Percentiles rank a stretch among this genome's conserved stretches.
phyloP scores from a whole-genome alignment of 2,113 vertebrate genomes.

The Otolemur garnettii region DNA sequence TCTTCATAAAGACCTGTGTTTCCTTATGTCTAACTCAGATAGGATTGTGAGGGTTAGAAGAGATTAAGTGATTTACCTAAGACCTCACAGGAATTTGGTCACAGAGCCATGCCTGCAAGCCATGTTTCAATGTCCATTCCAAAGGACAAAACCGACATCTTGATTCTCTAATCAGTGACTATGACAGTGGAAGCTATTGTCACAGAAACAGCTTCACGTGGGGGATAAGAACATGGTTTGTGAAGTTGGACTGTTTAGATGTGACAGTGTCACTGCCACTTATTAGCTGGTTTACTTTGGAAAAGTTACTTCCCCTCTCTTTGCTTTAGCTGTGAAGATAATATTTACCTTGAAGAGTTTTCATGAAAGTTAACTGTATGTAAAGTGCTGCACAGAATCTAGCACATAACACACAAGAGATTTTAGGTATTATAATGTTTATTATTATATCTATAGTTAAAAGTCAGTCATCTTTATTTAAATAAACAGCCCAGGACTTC shows the following conservation, averaged over 20 bases:
- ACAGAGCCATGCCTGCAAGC: neutral
- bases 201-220: neutral
- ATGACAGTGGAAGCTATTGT: neutral
- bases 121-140: neutral
- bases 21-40: neutral
- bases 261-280: neutral
- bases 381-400: neutral
- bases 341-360: neutral
- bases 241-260: neutral
- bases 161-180: neutral
- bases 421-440: neutral
- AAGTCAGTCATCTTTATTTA: neutral
- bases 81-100: neutral
- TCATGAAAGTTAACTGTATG: neutral
- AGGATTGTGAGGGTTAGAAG: neutral
- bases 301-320: neutral
- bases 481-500: neutral
- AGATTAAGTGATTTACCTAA: neutral
- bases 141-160: neutral
- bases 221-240: neutral
- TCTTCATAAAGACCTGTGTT: conserved; percentile 26
- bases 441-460: neutral
- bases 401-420: no score
- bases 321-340: neutral
- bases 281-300: neutral